Base-by-base conservation (phyloP, 2,113 vertebrate genomes). In the Xiphias gladius region DNA sequence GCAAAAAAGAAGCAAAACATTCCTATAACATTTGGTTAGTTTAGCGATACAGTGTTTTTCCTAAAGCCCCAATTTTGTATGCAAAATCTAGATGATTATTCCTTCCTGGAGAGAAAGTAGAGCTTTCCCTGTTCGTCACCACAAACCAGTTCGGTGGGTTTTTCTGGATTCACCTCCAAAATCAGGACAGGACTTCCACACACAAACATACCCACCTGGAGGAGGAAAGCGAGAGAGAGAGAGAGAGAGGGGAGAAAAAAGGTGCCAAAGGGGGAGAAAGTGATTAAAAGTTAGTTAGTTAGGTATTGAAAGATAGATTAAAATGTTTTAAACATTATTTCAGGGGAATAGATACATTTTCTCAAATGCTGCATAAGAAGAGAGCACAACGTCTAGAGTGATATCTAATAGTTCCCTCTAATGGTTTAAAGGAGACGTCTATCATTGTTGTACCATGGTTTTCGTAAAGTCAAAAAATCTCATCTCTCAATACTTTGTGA, bases 201-300 rank as follows among this genome's bases (percentile, higher is more conserved):
- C 79, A 93, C 93, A 92, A 95, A 96, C 91, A 95, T 88, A 0
- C 94, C 95, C 78, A 95, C 70, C 95, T 95, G 75, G 7, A 68
- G 4, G 62, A 39, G 19, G 12, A 57, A n/a, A 35, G 10, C 22
- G 0, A 68, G 54, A 59, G 1, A 12, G 48, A 50, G 11, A 17
- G 3, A 62, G n/a, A n/a, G n/a, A n/a, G n/a, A n/a, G n/a, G n/a
- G 5, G 43, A 13, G 54, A 55, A 28, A 73, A 57, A 32, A 74
- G 2, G 17, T 19, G 46, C 46, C 2, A 14, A 43, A 2, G 13
- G 37, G 4, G 41, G 11, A 43, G 11, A 43, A 43, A 13, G 35
- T 35, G 3, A 35, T n/a, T 39, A 39, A 39, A 7, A 46, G 43
- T 46, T 35, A 35, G n/a, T n/a, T n/a, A n/a, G n/a, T n/a, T n/a